A percentile compares a stretch with the other conserved stretches of the same genome.
phyloP scores from a whole-genome alignment of 2,797 vertebrate species.

The Rhinichthys osculus region DNA sequence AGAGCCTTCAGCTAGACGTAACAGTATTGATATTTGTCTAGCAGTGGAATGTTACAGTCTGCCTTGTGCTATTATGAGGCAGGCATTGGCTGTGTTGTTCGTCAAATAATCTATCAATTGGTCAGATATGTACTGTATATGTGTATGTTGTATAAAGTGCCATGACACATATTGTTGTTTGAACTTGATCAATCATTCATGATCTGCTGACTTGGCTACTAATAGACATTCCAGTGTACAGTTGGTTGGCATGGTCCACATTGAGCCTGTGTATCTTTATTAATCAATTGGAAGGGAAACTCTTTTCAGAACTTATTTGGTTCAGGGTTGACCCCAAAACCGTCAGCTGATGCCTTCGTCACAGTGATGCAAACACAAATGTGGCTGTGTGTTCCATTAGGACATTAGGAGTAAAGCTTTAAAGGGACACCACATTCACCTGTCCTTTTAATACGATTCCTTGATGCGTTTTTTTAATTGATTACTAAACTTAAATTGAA shows the following conservation, averaged over 20 bases:
- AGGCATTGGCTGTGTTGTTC: neutral
- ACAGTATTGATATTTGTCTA: constrained; percentile 26
- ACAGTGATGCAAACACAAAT: constrained; percentile 24
- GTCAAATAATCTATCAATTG: constrained; percentile 5
- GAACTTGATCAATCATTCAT: constrained; percentile 53
- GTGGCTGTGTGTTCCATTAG: neutral
- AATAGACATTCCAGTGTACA: constrained; percentile 37
- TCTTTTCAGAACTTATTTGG: constrained; percentile 28
- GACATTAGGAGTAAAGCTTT: constrained; percentile 1
- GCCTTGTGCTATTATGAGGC: constrained; percentile 1
- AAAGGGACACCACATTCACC: neutral
- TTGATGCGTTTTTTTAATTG: neutral
- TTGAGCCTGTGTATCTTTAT: constrained; percentile 15
- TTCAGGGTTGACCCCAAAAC: neutral
- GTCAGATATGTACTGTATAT: constrained; percentile 47
- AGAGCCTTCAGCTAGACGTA: constrained; percentile 23
- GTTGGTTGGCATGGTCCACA: neutral
- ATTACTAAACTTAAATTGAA: neutral
- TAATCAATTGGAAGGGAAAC: constrained; percentile 30
- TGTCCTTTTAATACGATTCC: neutral
- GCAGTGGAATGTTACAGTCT: constrained; percentile 2
- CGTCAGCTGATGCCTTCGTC: neutral
- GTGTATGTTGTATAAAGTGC: constrained; percentile 48
- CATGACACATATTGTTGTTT: constrained; percentile 48
- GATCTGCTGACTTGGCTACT: constrained; percentile 58